phyloP scores from a whole-genome alignment of 1,140 invertebrate species.

The Spodoptera frugiperda region DNA sequence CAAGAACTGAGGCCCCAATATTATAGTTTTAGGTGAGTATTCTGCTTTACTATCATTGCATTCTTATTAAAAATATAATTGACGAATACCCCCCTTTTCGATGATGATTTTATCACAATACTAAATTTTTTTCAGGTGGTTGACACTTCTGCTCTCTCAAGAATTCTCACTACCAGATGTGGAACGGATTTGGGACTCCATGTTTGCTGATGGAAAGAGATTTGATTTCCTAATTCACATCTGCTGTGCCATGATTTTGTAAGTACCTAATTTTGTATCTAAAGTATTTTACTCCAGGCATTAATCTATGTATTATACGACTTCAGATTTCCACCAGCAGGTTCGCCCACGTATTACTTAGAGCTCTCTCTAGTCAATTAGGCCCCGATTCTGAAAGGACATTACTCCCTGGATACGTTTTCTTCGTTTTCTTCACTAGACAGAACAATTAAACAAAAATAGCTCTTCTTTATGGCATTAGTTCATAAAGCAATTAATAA shows the following conservation, averaged over 20 bases:
- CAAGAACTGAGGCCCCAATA: slow-evolving; percentile 97
- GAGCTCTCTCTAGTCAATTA: background rate
- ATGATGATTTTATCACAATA: background rate
- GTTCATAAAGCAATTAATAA: too few species aligned
- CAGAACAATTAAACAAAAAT: too few species aligned
- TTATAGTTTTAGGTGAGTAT: slow-evolving; percentile 96
- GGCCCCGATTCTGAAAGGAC: background rate
- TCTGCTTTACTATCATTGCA: background rate
- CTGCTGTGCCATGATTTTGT: slow-evolving; percentile 99
- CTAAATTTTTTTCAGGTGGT: slow-evolving; percentile 90
- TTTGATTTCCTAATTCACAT: slow-evolving; percentile 96
- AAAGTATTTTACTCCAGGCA: too few species aligned
- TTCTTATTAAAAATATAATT: background rate
- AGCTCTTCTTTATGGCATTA: too few species aligned
- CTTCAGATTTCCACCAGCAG: fast-evolving
- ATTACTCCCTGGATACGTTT: too few species aligned
- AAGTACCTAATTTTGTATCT: slow-evolving; percentile 83
- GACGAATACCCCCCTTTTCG: too few species aligned
- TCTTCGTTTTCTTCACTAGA: too few species aligned
- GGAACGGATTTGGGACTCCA: slow-evolving; percentile 97
- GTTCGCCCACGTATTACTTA: too few species aligned
- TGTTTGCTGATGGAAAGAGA: slow-evolving; percentile 95
- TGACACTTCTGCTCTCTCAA: slow-evolving; percentile 98
- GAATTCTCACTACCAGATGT: slow-evolving; percentile 99
- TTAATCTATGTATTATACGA: too few species aligned